Conservation (phyloP, 2,797 vertebrate genomes). For the Cuniculus paca region DNA sequence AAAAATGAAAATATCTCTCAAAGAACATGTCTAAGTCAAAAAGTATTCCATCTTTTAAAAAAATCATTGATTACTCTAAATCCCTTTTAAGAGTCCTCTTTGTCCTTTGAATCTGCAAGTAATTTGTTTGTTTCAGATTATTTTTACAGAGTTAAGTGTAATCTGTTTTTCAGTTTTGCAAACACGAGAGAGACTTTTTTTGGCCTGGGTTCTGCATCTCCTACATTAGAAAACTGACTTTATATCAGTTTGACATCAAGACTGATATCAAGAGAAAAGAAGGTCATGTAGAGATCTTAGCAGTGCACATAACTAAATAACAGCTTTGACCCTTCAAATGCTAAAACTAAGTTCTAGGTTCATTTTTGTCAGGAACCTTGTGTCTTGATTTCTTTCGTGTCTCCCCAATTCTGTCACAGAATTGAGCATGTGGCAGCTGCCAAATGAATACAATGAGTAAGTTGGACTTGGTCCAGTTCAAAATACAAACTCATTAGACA, state of each 20-base stretch:
- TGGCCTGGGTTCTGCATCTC: slow-evolving; percentile 9
- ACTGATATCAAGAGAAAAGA: neutral
- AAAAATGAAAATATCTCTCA: slow-evolving; percentile 59
- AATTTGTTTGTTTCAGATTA: slow-evolving; percentile 37
- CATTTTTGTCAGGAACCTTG: neutral
- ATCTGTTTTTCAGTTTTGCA: slow-evolving; percentile 60
- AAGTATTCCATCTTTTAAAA: slow-evolving; percentile 46
- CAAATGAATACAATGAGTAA: neutral
- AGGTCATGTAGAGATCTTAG: neutral
- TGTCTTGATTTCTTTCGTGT: slow-evolving; percentile 24
- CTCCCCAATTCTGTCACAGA: neutral
- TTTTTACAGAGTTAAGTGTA: slow-evolving; percentile 54
- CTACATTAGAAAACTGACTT: neutral
- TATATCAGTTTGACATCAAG: slow-evolving; percentile 2
- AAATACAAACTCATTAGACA: slow-evolving; percentile 12
- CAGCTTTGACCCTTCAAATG: neutral
- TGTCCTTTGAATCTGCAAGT: slow-evolving; percentile 14
- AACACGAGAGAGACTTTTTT: neutral
- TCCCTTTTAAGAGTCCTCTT: slow-evolving; percentile 63
- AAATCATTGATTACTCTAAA: neutral
- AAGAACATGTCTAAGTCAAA: slow-evolving; percentile 38
- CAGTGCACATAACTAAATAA: neutral
- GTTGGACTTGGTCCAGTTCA: neutral
- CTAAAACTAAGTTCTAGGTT: neutral
- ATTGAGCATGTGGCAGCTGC: neutral